A percentile compares a stretch with the other conserved stretches of the same genome.
Evolutionary conservation across 2,113 vertebrate genomes (phyloP).

Genomic region (Syngnathus floridae): DNA sequence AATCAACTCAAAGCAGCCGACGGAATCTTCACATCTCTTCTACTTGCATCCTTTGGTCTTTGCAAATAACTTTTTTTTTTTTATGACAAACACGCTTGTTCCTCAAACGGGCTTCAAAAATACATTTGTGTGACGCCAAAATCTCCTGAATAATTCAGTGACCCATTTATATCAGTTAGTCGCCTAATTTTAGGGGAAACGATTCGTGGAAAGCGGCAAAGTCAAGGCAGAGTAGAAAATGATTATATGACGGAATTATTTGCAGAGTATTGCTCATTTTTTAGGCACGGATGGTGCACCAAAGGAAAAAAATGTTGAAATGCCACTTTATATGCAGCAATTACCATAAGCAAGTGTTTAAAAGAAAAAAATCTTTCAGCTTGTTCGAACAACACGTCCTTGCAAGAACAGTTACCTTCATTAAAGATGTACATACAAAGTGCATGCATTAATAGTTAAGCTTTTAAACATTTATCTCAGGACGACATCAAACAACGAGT

Average conservation of each 20-base stretch:
- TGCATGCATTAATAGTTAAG: background rate
- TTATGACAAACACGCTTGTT: constrained; percentile 15
- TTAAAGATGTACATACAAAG: constrained; percentile 9
- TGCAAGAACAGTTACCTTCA: background rate
- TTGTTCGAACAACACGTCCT: background rate
- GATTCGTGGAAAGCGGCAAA: constrained; percentile 15
- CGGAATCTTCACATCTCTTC: constrained; percentile 10
- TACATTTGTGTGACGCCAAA: constrained; percentile 19
- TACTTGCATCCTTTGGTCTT: constrained; percentile 1
- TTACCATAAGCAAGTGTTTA: too few relatives aligned
- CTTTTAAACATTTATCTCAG: background rate
- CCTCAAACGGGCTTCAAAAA: constrained; percentile 32
- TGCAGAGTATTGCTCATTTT: too few relatives aligned
- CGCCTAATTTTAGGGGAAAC: constrained; percentile 21
- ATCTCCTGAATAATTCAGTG: constrained; percentile 25
- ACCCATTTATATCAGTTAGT: constrained; percentile 21
- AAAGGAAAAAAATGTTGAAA: too few relatives aligned
- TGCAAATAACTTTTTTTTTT: constrained; percentile 11
- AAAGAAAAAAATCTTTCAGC: too few relatives aligned
- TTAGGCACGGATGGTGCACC: too few relatives aligned
- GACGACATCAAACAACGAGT: background rate
- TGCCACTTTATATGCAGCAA: too few relatives aligned
- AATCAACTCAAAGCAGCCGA: constrained; percentile 12
- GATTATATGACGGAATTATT: too few relatives aligned
- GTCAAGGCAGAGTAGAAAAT: background rate